Base-by-base conservation (phyloP, 2,888 invertebrate genomes). In the Drosophila vallismaia region DNA sequence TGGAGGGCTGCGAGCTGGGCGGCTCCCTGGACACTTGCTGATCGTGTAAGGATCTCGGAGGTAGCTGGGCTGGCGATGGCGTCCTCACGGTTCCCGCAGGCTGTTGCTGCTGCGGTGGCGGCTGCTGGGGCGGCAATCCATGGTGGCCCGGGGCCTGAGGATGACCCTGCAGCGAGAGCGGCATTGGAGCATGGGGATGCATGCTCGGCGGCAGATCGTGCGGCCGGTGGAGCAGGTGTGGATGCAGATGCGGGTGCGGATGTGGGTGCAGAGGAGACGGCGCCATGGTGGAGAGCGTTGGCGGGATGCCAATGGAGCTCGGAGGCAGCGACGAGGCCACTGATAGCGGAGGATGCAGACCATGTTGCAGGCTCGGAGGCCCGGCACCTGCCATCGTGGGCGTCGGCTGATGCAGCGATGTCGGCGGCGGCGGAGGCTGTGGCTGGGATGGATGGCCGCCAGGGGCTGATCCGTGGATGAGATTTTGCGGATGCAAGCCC, bases 321-420 rank as follows among this genome's bases (percentile, higher is more conserved):
- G 92, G 92, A 8, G 93, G 91, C 69, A 93, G 91, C 57, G 93
- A 93, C 44, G 88, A 75, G 53, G 93, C 93, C 52, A 92, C 92
- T 66, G 94, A 90, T 28, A 88, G 86, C 69, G 89, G 85, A 26
- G 88, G 86, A 26, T 86, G 88, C 54, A 88, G 29, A 0, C 81
- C 82, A 26, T 77, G 91, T 56, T 77, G 88, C 64, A 75, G 55
- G 8, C 76, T 56, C 10, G 82, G 73, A 2, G 86, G 83, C 9
- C 40, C 40, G 8, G 40, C 19, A 3, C 81, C 76, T 7, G 74
- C 58, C 1, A 53, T 38, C 10, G 68, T 60, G 10, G 74, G 51
- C 8, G 54, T 50, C 8, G 87, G 52, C 52, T 83, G 82, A 49
- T 83, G 88, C 62, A 83, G 49, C 24, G 88, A 88, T 4, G 88